phyloP scores from a whole-genome alignment of 2,113 vertebrate species.

The Nestor notabilis region DNA sequence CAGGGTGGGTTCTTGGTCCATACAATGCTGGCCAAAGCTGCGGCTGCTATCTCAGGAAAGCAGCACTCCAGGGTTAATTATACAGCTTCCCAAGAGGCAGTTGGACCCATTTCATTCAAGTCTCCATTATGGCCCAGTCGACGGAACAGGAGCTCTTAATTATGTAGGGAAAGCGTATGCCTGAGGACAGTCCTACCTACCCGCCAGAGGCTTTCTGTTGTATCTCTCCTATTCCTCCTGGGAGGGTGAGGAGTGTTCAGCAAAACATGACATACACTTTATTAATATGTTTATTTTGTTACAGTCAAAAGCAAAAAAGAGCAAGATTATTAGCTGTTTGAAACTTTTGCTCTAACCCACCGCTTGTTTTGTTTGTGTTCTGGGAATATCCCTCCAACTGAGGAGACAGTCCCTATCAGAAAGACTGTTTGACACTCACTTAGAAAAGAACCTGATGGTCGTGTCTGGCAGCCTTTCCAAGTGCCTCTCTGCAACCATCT shows the following conservation, averaged over 20 bases:
- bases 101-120: neutral
- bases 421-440: constrained; percentile 25
- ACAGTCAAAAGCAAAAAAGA: neutral
- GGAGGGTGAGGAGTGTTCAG: neutral
- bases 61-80: neutral
- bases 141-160: constrained; percentile 13
- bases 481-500: constrained; percentile 75
- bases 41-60: constrained; percentile 7
- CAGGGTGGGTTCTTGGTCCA: neutral
- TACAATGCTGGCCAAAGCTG: neutral
- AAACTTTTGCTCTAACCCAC: neutral
- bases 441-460: constrained; percentile 86
- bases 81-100: neutral
- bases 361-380: accelerated
- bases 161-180: accelerated
- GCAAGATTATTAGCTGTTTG: neutral
- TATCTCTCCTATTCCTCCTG: neutral
- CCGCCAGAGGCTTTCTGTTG: neutral
- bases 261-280: neutral
- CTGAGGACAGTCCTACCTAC: neutral
- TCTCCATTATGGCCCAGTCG: neutral
- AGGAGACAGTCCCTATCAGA: neutral
- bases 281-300: neutral
- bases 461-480: constrained; percentile 70
- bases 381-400: neutral